Conservation (phyloP, 2,113 vertebrate species). For the Peromyscus maniculatus region DNA sequence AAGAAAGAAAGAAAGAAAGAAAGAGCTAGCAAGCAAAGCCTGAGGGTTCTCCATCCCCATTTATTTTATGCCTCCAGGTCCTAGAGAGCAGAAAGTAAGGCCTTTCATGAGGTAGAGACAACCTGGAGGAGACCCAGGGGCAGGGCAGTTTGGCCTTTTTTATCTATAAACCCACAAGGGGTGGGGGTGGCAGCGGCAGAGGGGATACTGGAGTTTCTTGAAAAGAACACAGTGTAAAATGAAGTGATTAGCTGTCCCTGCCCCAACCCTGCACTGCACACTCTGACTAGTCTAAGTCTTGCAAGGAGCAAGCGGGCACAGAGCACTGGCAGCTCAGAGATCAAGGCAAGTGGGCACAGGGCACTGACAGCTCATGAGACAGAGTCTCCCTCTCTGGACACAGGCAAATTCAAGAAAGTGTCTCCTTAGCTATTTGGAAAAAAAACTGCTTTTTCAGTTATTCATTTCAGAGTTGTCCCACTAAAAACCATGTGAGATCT, state of each 20-base stretch:
- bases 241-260: conserved; percentile 5
- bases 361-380: not conserved
- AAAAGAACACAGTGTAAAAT: conserved; percentile 43
- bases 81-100: conserved; percentile 3
- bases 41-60: not conserved
- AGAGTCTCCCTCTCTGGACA: not conserved
- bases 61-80: not conserved
- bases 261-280: not conserved
- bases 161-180: not conserved
- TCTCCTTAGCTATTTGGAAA: conserved; percentile 28
- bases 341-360: not conserved
- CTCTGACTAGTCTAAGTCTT: conserved; percentile 13
- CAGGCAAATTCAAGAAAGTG: conserved; percentile 8
- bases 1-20: not conserved
- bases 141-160: not conserved
- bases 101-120: not conserved
- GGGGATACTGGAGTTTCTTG: not conserved
- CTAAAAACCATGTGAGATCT: not conserved
- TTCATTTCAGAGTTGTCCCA: conserved; percentile 37
- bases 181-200: not conserved
- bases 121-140: too few species aligned
- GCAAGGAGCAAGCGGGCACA: not conserved
- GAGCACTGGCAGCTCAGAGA: not conserved
- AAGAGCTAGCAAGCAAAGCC: not conserved
- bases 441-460: conserved; percentile 7